phyloP scores from a whole-genome alignment of 1,140 invertebrate species.

The Belonocnema kinseyi region DNA sequence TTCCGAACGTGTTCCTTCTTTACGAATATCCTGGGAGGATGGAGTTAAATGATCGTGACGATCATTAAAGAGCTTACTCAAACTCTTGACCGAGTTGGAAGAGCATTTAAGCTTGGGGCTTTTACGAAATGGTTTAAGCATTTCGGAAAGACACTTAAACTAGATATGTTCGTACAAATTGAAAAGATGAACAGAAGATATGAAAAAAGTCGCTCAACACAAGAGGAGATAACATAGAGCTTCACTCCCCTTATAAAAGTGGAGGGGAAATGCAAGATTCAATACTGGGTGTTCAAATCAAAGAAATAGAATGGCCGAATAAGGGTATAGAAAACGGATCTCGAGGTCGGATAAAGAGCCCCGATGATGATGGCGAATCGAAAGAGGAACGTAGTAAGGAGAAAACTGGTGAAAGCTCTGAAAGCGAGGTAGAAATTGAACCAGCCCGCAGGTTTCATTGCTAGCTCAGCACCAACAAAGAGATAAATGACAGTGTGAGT shows the following conservation, averaged over 20 bases:
- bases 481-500: slow-evolving; percentile 80
- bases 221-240: neutral
- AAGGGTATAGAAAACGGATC: slow-evolving; percentile 2
- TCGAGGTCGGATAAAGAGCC: neutral
- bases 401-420: slow-evolving; percentile 74
- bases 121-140: neutral
- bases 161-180: neutral
- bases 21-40: neutral
- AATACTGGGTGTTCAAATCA: neutral
- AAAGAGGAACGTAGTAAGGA: slow-evolving; percentile 29
- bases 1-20: neutral
- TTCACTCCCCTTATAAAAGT: neutral
- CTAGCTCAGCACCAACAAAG: slow-evolving; percentile 81
- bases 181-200: neutral
- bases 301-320: neutral
- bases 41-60: slow-evolving; percentile 5
- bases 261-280: slow-evolving; percentile 6
- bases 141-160: slow-evolving; percentile 6
- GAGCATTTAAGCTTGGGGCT: neutral
- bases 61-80: slow-evolving; percentile 3
- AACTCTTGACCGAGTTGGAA: slow-evolving; percentile 7
- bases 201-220: neutral
- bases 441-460: slow-evolving; percentile 81
- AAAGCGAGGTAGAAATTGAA: slow-evolving; percentile 82
- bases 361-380: neutral